These are phyloP conservation scores for Halcyon senegalensis DNA, from an alignment of 2,113 vertebrate genomes.

Conservation along the genomic window DNA sequence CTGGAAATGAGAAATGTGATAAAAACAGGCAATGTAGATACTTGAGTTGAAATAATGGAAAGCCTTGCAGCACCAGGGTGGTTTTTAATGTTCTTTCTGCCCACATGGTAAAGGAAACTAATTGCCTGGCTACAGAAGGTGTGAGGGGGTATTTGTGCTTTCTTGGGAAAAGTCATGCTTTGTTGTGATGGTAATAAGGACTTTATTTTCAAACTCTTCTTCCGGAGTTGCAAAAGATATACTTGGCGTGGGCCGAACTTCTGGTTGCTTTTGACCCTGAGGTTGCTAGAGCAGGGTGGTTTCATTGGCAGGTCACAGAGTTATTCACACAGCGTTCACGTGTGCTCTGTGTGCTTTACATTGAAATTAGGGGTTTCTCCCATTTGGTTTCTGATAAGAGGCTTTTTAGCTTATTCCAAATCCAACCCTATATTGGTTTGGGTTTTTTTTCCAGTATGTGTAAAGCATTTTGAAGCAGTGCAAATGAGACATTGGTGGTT, in stretches of 20 bases:
- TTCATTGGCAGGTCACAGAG: not conserved
- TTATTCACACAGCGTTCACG: not conserved
- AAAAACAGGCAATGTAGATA: not conserved
- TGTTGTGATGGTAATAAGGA: not conserved
- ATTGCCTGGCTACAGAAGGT: not conserved
- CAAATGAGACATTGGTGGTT: fast-evolving
- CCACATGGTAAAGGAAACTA: not conserved
- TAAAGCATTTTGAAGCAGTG: not conserved
- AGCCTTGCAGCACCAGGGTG: not conserved
- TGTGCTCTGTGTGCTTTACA: not conserved
- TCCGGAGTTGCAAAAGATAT: not conserved
- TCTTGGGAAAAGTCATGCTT: not conserved
- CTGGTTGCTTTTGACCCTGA: not conserved
- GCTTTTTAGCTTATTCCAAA: not conserved
- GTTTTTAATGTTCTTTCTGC: not conserved
- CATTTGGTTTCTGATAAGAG: not conserved
- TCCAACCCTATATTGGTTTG: not conserved
- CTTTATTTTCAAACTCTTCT: not conserved
- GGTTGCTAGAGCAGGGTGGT: not conserved
- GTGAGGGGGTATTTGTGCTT: not conserved
- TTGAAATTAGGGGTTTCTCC: not conserved
- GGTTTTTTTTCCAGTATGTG: not conserved
- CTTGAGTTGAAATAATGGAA: not conserved
- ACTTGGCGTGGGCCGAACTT: not conserved
- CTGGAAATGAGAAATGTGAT: not conserved